Conservation (phyloP, 2,797 vertebrate species). For the Gadopsis marmoratus region DNA sequence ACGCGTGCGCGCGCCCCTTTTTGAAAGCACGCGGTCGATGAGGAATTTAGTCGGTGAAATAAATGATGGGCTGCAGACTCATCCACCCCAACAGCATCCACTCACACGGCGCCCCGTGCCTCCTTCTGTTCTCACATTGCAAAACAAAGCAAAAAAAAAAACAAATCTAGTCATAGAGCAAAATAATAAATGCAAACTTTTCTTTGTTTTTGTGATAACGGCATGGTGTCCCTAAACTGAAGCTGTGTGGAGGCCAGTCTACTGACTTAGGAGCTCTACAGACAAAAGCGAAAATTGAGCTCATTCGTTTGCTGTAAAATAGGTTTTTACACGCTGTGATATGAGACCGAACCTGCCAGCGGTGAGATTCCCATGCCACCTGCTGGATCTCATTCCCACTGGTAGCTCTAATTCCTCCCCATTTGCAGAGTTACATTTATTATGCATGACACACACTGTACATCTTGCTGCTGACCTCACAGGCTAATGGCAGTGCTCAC, state of each 20-base stretch:
- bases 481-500: slow-evolving; percentile 36
- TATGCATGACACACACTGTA: slow-evolving; percentile 55
- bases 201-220: not conserved
- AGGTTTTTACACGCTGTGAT: slow-evolving; percentile 36
- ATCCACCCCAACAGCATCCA: slow-evolving; percentile 5
- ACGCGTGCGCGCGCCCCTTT: slow-evolving; percentile 12
- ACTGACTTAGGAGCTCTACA: slow-evolving; percentile 14
- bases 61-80: slow-evolving; percentile 2
- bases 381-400: slow-evolving; percentile 60
- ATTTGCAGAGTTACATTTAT: slow-evolving; percentile 43
- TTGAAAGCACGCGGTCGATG: slow-evolving; percentile 8
- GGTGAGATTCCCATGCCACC: slow-evolving; percentile 54
- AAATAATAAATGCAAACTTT: not conserved
- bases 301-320: slow-evolving; percentile 51
- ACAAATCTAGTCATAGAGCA: not conserved
- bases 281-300: slow-evolving; percentile 38
- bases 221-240: not conserved
- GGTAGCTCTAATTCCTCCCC: slow-evolving; percentile 44
- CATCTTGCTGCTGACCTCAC: slow-evolving; percentile 59
- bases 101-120: not conserved
- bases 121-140: not conserved
- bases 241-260: not conserved
- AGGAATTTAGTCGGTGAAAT: slow-evolving; percentile 14
- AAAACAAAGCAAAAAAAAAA: not conserved
- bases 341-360: slow-evolving; percentile 46